A percentile compares a stretch with the other conserved stretches of the same genome.
phyloP scores from a whole-genome alignment of 2,113 vertebrate genomes.

The Isichthys henryi region DNA sequence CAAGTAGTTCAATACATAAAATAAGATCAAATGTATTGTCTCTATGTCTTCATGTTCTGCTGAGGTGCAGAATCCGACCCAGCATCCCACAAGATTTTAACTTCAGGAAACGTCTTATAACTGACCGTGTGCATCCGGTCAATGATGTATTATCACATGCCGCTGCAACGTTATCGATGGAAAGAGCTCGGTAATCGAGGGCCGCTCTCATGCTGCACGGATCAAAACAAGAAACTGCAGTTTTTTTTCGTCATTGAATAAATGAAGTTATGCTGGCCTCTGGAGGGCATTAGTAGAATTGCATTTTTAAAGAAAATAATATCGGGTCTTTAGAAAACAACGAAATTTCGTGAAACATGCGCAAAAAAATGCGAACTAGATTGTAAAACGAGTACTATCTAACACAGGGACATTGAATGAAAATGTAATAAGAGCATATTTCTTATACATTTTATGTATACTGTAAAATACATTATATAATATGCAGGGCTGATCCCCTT shows the following conservation, averaged over 20 bases:
- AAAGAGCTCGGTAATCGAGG: not conserved
- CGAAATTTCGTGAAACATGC: not conserved
- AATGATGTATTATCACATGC: not conserved
- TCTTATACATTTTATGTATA: not conserved
- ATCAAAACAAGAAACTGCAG: not conserved
- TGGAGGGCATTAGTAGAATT: slow-evolving; percentile 1
- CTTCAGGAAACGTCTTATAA: not conserved
- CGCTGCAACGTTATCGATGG: not conserved
- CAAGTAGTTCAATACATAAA: not conserved
- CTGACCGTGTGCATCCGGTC: not conserved
- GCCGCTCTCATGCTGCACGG: not conserved
- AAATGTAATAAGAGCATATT: not conserved
- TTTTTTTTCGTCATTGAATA: not conserved
- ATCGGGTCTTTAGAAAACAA: not conserved
- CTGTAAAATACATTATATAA: not conserved
- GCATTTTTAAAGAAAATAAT: not conserved
- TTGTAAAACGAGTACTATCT: not conserved
- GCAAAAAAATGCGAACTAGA: not conserved
- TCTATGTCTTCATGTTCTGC: not conserved
- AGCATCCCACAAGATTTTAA: not conserved
- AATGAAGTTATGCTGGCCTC: slow-evolving; percentile 4
- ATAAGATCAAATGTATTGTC: not conserved
- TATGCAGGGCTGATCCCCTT: not conserved
- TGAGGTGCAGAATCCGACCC: not conserved
- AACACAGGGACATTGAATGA: not conserved